These are phyloP conservation scores for Lissocephala sabroskyi DNA, from an alignment of 2,888 invertebrate species.

Conservation along the genomic window DNA sequence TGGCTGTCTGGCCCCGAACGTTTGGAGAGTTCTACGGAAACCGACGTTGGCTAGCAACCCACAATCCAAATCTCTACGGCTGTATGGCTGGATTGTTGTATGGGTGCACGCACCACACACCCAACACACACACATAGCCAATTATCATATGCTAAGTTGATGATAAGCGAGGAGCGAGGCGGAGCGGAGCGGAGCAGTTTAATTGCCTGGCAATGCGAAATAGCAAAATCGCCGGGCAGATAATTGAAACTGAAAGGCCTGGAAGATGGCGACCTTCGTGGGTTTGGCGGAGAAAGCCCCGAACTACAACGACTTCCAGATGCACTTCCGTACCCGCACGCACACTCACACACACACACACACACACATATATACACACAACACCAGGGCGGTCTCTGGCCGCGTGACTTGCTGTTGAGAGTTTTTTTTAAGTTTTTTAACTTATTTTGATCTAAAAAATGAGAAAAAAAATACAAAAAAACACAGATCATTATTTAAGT, in stretches of 20 bases:
- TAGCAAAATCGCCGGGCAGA: neutral
- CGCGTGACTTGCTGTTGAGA: conserved; percentile 53
- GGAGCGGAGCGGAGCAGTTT: no score
- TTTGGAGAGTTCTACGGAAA: conserved; percentile 60
- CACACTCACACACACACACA: conserved; percentile 11
- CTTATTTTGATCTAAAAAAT: conserved; percentile 14
- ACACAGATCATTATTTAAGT: conserved; percentile 25
- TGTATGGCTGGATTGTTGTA: neutral
- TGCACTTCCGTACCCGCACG: conserved; percentile 27
- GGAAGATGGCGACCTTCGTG: conserved; percentile 38
- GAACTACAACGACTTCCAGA: conserved; percentile 42
- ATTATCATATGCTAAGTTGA: neutral
- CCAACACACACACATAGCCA: conserved; percentile 19
- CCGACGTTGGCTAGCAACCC: conserved; percentile 42
- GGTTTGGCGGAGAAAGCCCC: conserved; percentile 30
- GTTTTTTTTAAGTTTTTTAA: conserved; percentile 15
- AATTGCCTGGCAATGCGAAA: conserved; percentile 8
- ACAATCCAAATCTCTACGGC: neutral
- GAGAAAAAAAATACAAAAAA: neutral
- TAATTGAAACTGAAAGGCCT: conserved; percentile 29
- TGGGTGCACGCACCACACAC: conserved; percentile 4
- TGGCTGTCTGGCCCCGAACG: conserved; percentile 53
- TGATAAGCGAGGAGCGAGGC: no score
- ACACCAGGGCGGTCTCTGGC: conserved; percentile 11
- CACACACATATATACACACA: conserved; percentile 12